These are phyloP conservation scores for Orius laevigatus DNA, from an alignment of 1,140 invertebrate species.

Conservation along the genomic window DNA sequence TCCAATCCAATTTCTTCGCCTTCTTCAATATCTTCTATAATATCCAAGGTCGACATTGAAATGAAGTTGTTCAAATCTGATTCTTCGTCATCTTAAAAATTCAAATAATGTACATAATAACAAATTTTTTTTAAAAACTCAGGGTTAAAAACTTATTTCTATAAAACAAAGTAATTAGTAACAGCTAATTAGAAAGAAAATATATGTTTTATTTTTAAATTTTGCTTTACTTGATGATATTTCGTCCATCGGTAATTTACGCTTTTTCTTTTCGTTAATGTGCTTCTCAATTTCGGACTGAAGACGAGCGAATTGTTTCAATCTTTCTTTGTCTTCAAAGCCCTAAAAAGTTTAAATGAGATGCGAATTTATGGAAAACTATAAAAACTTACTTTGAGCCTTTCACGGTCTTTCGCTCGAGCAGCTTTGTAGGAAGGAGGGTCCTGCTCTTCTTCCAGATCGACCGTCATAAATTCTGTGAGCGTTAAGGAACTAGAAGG, in stretches of 20 bases:
- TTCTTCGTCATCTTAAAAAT: slow-evolving; percentile 24
- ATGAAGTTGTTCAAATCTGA: slow-evolving; percentile 37
- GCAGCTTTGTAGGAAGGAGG: slow-evolving; percentile 87
- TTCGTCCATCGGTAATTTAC: slow-evolving; percentile 5
- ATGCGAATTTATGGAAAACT: slow-evolving; percentile 12
- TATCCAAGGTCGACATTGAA: slow-evolving; percentile 35
- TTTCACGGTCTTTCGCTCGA: slow-evolving; percentile 67
- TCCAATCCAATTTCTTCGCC: slow-evolving; percentile 11
- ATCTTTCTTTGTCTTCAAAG: slow-evolving; percentile 42
- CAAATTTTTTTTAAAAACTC: background rate
- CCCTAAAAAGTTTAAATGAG: slow-evolving; percentile 27
- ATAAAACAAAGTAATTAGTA: background rate
- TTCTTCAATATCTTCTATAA: slow-evolving; percentile 32
- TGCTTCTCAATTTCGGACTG: slow-evolving; percentile 60
- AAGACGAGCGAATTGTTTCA: slow-evolving; percentile 46
- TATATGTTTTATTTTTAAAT: slow-evolving; percentile 28
- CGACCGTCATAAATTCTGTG: slow-evolving; percentile 94
- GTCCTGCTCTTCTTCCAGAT: slow-evolving; percentile 92
- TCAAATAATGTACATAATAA: background rate
- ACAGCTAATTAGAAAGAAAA: slow-evolving; percentile 16
- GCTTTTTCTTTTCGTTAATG: slow-evolving; percentile 35
- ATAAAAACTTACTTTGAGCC: slow-evolving; percentile 39
- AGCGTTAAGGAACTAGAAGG: slow-evolving; percentile 71
- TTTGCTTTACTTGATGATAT: slow-evolving; percentile 6
- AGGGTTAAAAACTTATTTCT: background rate